Evolutionary conservation across 92 coral and sea anemone genomes (phyloP), one percentile per base, ranked within the genome.

Genomic region (Bergia puertoricense): DNA sequence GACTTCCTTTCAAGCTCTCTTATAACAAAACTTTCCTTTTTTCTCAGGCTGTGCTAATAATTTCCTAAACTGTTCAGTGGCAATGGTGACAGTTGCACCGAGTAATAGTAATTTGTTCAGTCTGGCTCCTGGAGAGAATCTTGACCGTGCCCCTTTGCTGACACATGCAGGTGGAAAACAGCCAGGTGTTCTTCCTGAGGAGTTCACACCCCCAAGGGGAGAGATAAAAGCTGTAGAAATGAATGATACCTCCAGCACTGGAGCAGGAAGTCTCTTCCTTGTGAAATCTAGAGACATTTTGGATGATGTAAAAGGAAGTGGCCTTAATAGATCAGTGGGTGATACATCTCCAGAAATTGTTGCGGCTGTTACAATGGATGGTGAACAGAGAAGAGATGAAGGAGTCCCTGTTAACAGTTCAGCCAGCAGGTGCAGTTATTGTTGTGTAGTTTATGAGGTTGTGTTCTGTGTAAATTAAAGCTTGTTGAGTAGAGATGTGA

Each of bases 91-190:
- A 56, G 73, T 80, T 80, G 85, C 85, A 16, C 9, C 72, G 7
- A 56, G 71, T 57, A 80, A 6, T 37, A 57, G 6, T 54, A 80
- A 37, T 37, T 56, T 80, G 45, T 80, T 80, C 85, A 56, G 45
- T 57, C 48, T 80, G 85, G 71, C 85, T 80, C 85, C 71, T 51
- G 85, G 85, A 8, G 85, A 80, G 39, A 80, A 15, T 57, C 71
- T 62, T 51, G 45, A 57, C 14, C 5, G 46, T 36, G 57, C 22
- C n/a, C 66, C 51, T 57, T 1, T 80, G 72, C 36, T 80, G 71
- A 22, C 85, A 54, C 30, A 22, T 20, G 38, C 51, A 10, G 39
- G 85, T 5, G 15, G 85, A 80, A 37, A 80, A 57, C 46, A 80
- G 40, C 83, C 46, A 80, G 73, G 22, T 23, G 8, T 38, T 36